A percentile compares a stretch with the other conserved stretches of the same genome.
Conservation (phyloP, 2,797 vertebrate genomes). For the Gouania willdenowi region DNA sequence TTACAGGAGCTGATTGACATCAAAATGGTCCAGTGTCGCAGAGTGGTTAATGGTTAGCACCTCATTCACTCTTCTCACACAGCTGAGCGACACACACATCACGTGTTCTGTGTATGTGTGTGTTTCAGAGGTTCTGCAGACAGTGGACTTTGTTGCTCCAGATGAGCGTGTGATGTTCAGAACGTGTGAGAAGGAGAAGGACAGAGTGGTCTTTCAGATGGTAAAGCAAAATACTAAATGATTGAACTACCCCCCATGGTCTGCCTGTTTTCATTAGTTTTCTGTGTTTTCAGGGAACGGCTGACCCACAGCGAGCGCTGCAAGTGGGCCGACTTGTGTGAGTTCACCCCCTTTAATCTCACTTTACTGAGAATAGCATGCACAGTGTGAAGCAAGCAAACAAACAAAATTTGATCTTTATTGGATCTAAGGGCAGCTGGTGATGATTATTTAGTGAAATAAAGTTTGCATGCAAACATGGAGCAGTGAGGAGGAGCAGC, state of each 20-base stretch:
- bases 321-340: conserved; percentile 90
- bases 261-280: not conserved
- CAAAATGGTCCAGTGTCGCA: conserved; percentile 90
- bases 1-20: conserved; percentile 92
- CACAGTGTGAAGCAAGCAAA: too few species aligned
- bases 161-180: conserved; percentile 93
- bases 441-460: too few species aligned
- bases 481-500: too few species aligned
- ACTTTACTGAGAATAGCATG: too few species aligned
- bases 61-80: accelerated
- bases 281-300: conserved; percentile 79
- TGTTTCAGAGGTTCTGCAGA: conserved; percentile 74
- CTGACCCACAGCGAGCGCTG: conserved; percentile 88
- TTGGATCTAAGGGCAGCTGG: too few species aligned
- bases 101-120: not conserved
- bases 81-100: not conserved
- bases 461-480: too few species aligned
- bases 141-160: conserved; percentile 91
- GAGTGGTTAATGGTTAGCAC: conserved; percentile 84
- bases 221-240: too few species aligned
- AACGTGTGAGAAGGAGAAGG: conserved; percentile 85
- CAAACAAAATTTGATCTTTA: too few species aligned
- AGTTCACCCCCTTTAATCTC: conserved; percentile 52
- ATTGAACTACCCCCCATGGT: too few species aligned
- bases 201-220: conserved; percentile 91